phyloP scores from a whole-genome alignment of 2,888 invertebrate species.

The Diaphora mendica region DNA sequence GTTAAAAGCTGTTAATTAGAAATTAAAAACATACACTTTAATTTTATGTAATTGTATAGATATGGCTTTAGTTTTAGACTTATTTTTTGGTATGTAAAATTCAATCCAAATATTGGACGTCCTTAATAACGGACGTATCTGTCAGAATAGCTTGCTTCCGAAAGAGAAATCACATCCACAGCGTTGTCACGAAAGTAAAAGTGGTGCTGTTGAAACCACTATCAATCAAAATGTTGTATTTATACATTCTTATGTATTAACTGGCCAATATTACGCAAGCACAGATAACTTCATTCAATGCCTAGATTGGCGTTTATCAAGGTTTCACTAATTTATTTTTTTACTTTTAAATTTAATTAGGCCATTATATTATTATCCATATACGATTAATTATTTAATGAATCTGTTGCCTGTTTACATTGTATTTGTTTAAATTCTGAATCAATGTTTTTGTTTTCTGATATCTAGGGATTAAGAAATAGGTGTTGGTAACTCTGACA shows the following conservation, averaged over 20 bases:
- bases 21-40: no score
- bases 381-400: background rate
- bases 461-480: background rate
- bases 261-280: slow-evolving; percentile 36
- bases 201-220: slow-evolving; percentile 55
- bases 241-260: slow-evolving; percentile 46
- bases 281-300: slow-evolving; percentile 31
- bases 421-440: background rate
- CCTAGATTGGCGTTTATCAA: slow-evolving; percentile 31
- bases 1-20: no score
- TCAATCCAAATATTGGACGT: slow-evolving; percentile 34
- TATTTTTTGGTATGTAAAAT: slow-evolving; percentile 4
- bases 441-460: background rate
- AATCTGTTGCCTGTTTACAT: background rate
- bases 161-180: slow-evolving; percentile 72
- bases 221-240: slow-evolving; percentile 58
- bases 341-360: slow-evolving; percentile 14
- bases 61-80: background rate
- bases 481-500: background rate
- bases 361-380: no score
- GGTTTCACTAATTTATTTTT: slow-evolving; percentile 28
- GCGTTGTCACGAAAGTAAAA: slow-evolving; percentile 76
- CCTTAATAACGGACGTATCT: slow-evolving; percentile 28
- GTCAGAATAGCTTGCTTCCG: slow-evolving; percentile 48
- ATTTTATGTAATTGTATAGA: no score